Base-by-base conservation (phyloP, 1,140 invertebrate genomes). In the Cydia strobilella region DNA sequence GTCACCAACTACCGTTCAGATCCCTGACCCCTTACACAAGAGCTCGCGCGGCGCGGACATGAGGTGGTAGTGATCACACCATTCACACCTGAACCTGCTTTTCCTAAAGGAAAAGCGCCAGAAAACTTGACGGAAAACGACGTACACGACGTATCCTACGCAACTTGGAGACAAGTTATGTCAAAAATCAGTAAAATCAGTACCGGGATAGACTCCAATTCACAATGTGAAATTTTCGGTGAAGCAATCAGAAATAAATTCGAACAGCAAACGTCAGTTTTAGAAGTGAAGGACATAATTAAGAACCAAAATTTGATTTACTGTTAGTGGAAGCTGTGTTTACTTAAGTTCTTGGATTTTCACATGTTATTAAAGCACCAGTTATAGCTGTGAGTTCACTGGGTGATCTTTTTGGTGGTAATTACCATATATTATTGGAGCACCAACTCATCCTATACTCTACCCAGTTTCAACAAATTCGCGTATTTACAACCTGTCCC, bases 1-100 rank as follows among this genome's bases (percentile, higher is more conserved):
- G 94, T 78, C 95, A 95, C 81, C 94, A 94, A 84, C 82, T 94
- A 3, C 91, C 94, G 0, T 94, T 92, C 74, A 80, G 89, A n/a
- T n/a, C n/a, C n/a, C n/a, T n/a, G n/a, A 74, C 84, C 92, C 15
- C 25, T 94, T 3, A 88, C 87, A 13, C 82, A 86, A 75, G 92
- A 90, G 66, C 80, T 95, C 31, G 86, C 84, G 0, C 90, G 85
- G 42, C 81, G 88, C 65, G 94, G 94, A 12, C 94, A 95, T 80
- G 84, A 94, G 75, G 82, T 94, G 0, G 87, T 90, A 1, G 80
- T 90, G 0, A 77, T 92, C 3, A 93, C 91, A n/a, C n/a, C n/a
- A n/a, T n/a, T n/a, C n/a, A n/a, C n/a, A 15, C 75, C 90, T 7
- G 84, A 92, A 79, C 90, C 91, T 13, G 79, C 73, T 0, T 84